These are phyloP conservation scores for Beaufortia kweichowensis DNA, from an alignment of 2,113 vertebrate genomes.

Conservation along the genomic window DNA sequence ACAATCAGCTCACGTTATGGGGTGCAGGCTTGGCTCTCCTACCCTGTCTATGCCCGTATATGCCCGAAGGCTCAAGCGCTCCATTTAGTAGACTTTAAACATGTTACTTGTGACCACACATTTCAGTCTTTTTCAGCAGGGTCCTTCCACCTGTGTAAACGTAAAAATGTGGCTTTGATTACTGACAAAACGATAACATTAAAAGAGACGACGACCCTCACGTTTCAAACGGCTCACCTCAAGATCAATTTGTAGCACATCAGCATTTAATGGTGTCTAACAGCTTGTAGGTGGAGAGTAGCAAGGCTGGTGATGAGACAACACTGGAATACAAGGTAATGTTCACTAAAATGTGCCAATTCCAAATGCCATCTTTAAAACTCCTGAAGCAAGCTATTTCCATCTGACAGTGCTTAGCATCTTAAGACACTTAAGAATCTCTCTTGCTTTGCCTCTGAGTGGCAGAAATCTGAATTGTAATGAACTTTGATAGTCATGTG, in stretches of 20 bases:
- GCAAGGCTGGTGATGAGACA: neutral
- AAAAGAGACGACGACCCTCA: neutral
- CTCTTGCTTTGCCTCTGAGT: conserved; percentile 1
- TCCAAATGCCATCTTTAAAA: conserved; percentile 11
- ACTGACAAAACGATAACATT: conserved; percentile 18
- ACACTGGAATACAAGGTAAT: neutral
- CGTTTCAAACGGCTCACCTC: conserved; percentile 5
- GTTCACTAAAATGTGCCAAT: neutral
- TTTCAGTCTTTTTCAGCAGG: conserved; percentile 1
- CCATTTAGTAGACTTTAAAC: conserved; percentile 17
- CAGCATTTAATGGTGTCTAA: neutral
- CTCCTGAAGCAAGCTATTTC: neutral
- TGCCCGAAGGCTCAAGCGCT: neutral
- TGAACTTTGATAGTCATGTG: conserved; percentile 22
- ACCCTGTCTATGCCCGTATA: neutral
- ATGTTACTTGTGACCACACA: conserved; percentile 7
- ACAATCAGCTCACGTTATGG: neutral
- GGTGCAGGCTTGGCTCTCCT: too few relatives aligned
- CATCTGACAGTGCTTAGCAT: conserved; percentile 45
- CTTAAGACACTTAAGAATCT: conserved; percentile 28
- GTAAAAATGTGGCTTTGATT: conserved; percentile 27
- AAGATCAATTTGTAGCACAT: neutral
- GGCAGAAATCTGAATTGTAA: conserved; percentile 32
- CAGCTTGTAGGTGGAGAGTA: neutral
- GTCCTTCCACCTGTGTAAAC: conserved; percentile 20